Percentiles rank a stretch among this genome's conserved stretches.
phyloP scores from a whole-genome alignment of 1,140 invertebrate species.

The Chymomyza costata region DNA sequence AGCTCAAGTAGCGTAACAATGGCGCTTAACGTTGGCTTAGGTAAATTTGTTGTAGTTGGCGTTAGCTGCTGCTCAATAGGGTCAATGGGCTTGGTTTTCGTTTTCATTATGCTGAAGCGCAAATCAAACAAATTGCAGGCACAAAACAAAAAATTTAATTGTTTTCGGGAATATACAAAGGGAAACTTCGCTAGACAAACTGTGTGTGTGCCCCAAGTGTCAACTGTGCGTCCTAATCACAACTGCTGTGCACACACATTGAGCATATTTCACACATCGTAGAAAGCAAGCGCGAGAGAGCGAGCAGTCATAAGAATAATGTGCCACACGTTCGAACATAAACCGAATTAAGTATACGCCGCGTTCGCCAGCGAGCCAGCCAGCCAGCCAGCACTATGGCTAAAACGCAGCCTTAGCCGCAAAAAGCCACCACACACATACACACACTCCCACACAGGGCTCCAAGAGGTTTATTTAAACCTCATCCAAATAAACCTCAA shows the following conservation, averaged over 20 bases:
- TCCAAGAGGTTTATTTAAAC: too few relatives aligned
- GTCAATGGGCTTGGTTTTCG: conserved; percentile 56
- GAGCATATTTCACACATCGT: conserved; percentile 69
- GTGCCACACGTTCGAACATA: conserved; percentile 69
- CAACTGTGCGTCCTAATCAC: conserved; percentile 45
- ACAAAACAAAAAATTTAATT: conserved; percentile 53
- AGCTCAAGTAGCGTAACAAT: too few relatives aligned
- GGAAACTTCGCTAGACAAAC: background rate
- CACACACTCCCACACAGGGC: conserved; percentile 23
- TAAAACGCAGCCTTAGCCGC: too few relatives aligned
- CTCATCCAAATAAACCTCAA: too few relatives aligned
- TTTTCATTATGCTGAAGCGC: conserved; percentile 57
- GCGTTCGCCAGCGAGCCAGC: conserved; percentile 55
- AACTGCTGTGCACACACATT: conserved; percentile 61
- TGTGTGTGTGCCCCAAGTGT: background rate
- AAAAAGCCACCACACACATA: conserved; percentile 8
- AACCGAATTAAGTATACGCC: conserved; percentile 72
- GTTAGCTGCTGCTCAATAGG: conserved; percentile 56
- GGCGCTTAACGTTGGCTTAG: too few relatives aligned
- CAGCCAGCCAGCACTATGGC: conserved; percentile 31
- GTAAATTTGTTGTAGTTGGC: background rate
- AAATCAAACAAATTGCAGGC: conserved; percentile 65
- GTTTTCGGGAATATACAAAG: conserved; percentile 13
- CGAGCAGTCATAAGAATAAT: conserved; percentile 55
- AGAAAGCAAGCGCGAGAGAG: background rate